Conservation (phyloP, 1,140 invertebrate genomes). For the Lepidurus packardi region DNA sequence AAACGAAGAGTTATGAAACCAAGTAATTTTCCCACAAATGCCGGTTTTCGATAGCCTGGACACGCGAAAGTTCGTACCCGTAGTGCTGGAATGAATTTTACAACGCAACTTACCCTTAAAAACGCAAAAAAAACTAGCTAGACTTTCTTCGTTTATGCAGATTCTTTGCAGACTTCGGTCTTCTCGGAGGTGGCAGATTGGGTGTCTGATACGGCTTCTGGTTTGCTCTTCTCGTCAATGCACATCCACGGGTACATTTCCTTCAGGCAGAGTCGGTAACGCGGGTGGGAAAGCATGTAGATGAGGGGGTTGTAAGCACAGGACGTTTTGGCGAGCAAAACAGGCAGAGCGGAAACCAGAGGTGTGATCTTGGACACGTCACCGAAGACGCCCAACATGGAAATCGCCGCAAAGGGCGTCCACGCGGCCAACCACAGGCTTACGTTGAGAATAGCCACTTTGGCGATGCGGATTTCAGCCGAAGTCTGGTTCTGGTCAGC, state of each 20-base stretch:
- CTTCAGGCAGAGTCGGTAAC: slow-evolving; percentile 55
- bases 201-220: slow-evolving; percentile 24
- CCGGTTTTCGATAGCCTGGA: not conserved
- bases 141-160: not conserved
- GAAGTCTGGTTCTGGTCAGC: slow-evolving; percentile 60
- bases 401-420: slow-evolving; percentile 68
- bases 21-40: not conserved
- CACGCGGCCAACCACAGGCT: slow-evolving; percentile 75
- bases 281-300: slow-evolving; percentile 83
- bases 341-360: slow-evolving; percentile 42
- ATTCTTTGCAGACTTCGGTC: slow-evolving; percentile 33
- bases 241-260: slow-evolving; percentile 37
- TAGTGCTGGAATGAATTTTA: not conserved
- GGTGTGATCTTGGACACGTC: slow-evolving; percentile 54
- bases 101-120: not conserved
- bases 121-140: not conserved
- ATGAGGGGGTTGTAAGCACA: slow-evolving; percentile 66
- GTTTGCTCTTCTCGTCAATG: slow-evolving; percentile 33
- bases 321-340: slow-evolving; percentile 47
- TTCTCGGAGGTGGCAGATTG: slow-evolving; percentile 33
- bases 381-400: slow-evolving; percentile 77
- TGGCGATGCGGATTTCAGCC: slow-evolving; percentile 59
- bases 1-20: not conserved
- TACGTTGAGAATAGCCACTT: slow-evolving; percentile 71
- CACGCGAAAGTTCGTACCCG: not conserved